Conservation (phyloP, 2,888 invertebrate species). For the Crossocerus cetratus region DNA sequence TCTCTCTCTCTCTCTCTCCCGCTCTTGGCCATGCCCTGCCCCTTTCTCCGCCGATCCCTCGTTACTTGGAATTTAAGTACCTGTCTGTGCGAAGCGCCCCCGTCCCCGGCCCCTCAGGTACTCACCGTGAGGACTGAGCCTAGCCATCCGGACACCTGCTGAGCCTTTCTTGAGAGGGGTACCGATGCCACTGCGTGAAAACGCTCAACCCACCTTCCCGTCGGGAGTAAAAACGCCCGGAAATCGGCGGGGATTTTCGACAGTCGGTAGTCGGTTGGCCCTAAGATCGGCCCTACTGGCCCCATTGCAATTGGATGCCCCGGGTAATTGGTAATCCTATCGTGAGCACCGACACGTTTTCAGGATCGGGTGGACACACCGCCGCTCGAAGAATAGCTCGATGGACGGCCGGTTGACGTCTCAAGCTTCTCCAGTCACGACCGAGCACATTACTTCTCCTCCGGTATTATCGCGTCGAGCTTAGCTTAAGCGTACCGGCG, state of each 20-base stretch:
- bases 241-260: background rate
- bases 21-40: background rate
- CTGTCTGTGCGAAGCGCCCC: constrained; percentile 35
- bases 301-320: constrained; percentile 35
- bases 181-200: background rate
- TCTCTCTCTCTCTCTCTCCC: background rate
- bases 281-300: background rate
- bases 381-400: background rate
- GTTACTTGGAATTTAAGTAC: constrained; percentile 60
- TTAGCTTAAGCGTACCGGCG: too few relatives aligned
- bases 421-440: background rate
- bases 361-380: constrained; percentile 11
- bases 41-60: constrained; percentile 9
- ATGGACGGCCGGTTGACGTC: background rate
- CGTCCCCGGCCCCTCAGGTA: constrained; percentile 24
- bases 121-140: background rate
- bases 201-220: background rate
- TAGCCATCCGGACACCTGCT: constrained; percentile 9
- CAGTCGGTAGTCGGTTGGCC: background rate
- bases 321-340: constrained; percentile 57
- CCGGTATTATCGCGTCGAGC: background rate
- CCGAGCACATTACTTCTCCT: background rate
- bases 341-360: constrained; percentile 59
- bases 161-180: background rate
- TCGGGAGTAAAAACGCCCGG: background rate